Evolutionary conservation across 2,113 vertebrate genomes (phyloP), one percentile per base, ranked within the genome.

Genomic region (Pelecanus crispus): DNA sequence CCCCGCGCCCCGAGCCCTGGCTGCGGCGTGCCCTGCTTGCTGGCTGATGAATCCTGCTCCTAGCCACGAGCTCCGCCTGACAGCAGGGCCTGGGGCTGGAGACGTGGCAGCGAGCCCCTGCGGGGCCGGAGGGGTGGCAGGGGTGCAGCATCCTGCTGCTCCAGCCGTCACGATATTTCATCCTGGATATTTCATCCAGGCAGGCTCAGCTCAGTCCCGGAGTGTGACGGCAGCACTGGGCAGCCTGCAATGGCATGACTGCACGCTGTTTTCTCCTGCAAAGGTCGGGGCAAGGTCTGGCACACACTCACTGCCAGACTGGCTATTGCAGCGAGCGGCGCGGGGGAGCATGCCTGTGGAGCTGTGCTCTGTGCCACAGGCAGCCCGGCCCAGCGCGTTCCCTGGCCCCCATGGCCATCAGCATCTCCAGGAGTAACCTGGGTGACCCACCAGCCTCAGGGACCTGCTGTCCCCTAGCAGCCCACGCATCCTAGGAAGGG

Each of bases 191-290:
- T 44, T 52, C 67, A 52, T 40, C 19, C 47, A 12, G 47, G 36
- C 45, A 21, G 13, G 28, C 26, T 26, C 44, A 34, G 53, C 32
- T 47, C 67, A 18, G 55, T 11, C 31, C 36, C 1, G 9, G 31
- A 16, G 34, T 4, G 63, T 18, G 36, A 20, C 1, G 25, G 66
- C 44, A 34, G 55, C 36, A 9, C n/a, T 40, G 31, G 45, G 67
- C 42, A 42, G 26, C 38, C 47, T 19, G 47, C 8, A 5, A 4
- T 3, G 36, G 34, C 32, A 12, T 1, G 20, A 5, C 0, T 22
- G 22, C 8, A 1, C 7, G 65, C 47, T 13, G 28, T 21, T 28
- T 40, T 38, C 65, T 82, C n/a, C 62, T 29, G 40, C 19, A 6
- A 22, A 18, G 62, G 16, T 26, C 63, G 62, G 52, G 53, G n/a